These are phyloP conservation scores for Eulemur rufifrons DNA, from an alignment of 2,113 vertebrate genomes.

Conservation along the genomic window DNA sequence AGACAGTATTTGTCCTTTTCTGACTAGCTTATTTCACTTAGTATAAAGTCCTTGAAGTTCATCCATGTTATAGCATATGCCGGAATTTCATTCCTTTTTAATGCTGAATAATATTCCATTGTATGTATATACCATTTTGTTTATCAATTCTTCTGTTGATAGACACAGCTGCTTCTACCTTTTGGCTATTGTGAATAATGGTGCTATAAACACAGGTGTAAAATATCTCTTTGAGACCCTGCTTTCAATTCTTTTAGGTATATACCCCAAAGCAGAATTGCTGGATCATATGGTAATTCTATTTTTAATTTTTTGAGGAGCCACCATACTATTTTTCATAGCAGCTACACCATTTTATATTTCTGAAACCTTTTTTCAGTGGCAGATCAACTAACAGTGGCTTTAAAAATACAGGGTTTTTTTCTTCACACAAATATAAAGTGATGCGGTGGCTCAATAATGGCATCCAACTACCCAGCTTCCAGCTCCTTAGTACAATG, in stretches of 20 bases:
- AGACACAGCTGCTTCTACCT: too few species aligned
- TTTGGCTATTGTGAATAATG: too few species aligned
- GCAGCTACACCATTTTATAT: background rate
- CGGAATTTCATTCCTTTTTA: background rate
- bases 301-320: background rate
- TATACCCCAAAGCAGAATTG: background rate
- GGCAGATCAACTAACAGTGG: background rate
- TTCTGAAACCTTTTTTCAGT: background rate
- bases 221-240: background rate
- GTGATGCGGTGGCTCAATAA: background rate
- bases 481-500: background rate
- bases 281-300: background rate
- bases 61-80: background rate
- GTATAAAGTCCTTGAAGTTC: background rate
- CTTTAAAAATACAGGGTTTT: background rate
- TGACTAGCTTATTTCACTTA: too few species aligned
- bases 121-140: background rate
- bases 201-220: too few species aligned
- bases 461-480: too few species aligned
- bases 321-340: background rate
- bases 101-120: background rate
- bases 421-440: background rate
- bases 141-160: background rate
- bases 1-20: background rate
- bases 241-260: background rate